Percentiles rank a stretch among this genome's conserved stretches.
phyloP scores from a whole-genome alignment of 1,140 invertebrate species.

The Aphis craccivora region DNA sequence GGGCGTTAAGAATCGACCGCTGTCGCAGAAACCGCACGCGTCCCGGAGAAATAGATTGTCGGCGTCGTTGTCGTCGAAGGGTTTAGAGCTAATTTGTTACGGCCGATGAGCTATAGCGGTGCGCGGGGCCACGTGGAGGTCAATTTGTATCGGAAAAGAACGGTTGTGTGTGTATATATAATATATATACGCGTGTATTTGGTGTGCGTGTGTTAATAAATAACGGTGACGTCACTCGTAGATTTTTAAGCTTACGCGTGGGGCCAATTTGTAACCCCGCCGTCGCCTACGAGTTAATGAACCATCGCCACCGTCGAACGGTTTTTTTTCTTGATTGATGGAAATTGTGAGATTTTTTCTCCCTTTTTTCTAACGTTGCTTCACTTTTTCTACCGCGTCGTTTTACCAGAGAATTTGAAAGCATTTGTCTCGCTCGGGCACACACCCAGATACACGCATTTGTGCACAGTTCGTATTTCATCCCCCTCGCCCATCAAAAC shows the following conservation, averaged over 20 bases:
- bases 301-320: conserved; percentile 14
- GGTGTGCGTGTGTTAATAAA: conserved; percentile 14
- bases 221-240: conserved; percentile 48
- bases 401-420: not conserved
- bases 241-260: conserved; percentile 45
- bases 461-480: not conserved
- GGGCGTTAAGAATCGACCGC: not conserved
- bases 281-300: conserved; percentile 39
- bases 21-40: conserved; percentile 4
- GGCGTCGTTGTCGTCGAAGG: not conserved
- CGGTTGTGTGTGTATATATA: not conserved
- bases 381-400: not conserved
- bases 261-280: not conserved
- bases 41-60: not conserved
- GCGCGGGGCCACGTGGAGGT: not conserved
- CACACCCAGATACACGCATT: not conserved
- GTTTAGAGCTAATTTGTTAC: conserved; percentile 32
- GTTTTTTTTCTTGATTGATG: conserved; percentile 53
- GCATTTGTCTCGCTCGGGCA: not conserved
- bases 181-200: not conserved
- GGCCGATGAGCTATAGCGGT: not conserved
- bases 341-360: not conserved
- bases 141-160: conserved; percentile 41
- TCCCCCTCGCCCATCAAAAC: not conserved
- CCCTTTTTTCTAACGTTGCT: not conserved